Base-by-base conservation (phyloP, 2,113 vertebrate genomes). In the Anoura caudifer region DNA sequence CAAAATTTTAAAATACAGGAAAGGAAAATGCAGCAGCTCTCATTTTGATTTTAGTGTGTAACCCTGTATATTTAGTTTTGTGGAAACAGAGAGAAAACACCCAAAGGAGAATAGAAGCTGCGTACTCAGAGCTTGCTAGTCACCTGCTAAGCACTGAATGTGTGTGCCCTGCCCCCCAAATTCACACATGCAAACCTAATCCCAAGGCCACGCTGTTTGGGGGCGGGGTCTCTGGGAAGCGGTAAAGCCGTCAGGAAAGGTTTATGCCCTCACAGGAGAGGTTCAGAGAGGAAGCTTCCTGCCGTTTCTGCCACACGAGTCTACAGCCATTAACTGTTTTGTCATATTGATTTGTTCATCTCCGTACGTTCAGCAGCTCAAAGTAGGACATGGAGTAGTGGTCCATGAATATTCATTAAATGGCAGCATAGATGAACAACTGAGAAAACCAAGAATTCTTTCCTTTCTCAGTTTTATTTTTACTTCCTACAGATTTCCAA, bases 381-480 rank as follows among this genome's bases (percentile, higher is more conserved):
- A 33, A 11, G 3, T 5, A 70, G 28, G 54, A 2, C 20, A 31
- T 5, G 10, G 12, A 13, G 3, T 3, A 36, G 28, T 4, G 2
- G 11, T 19, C 11, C 52, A 26, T 15, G 52, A 52, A 56, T 65
- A 24, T 17, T 24, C 43, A 70, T 1, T 63, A 28, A 45, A 43
- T 31, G 45, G 69, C 10, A 24, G 2, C 56, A 56, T 33, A 19
- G 3, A 28, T 28, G 0, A 9, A 28, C 59, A 59, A 28, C 14
- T 82, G 41, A 81, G 33, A 89, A 96, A 63, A 36, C 16, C 1
- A 15, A 56, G 13, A 41, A 28, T 65, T 22, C 19, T 41, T 95
- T 91, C 24, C 38, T 50, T 50, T 72, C 2, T 1, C 5, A 22
- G 2, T 45, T 54, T 73, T 72, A 63, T 36, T 54, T 88, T 92